These are phyloP conservation scores for Mythimna lalbum DNA, from an alignment of 2,888 invertebrate genomes.

Conservation along the genomic window DNA sequence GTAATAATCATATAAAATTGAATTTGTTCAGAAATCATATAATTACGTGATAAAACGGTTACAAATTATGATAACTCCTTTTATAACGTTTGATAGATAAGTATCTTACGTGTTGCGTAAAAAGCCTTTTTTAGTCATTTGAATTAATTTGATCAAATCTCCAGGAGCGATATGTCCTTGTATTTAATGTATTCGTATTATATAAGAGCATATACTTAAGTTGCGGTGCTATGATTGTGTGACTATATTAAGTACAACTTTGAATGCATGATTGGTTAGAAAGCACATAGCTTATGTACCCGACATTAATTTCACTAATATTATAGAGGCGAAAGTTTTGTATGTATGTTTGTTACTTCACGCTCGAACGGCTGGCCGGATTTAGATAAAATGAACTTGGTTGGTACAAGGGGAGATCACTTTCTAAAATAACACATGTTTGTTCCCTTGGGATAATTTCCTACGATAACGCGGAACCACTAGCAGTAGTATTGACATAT, in stretches of 20 bases:
- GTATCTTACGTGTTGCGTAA: slow-evolving; percentile 20
- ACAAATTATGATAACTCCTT: slow-evolving; percentile 49
- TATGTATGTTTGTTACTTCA: no score
- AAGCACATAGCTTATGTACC: no score
- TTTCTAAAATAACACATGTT: no score
- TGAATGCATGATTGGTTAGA: neutral
- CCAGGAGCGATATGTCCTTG: neutral
- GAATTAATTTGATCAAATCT: slow-evolving; percentile 37
- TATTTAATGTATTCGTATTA: slow-evolving; percentile 19
- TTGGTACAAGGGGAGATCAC: no score
- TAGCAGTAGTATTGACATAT: slow-evolving; percentile 18
- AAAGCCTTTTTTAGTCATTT: slow-evolving; percentile 25
- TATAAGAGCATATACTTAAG: slow-evolving; percentile 9
- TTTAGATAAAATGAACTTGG: no score
- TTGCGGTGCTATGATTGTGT: neutral
- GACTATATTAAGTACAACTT: neutral
- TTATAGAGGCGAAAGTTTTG: no score
- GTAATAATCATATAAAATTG: slow-evolving; percentile 64
- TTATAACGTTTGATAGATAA: slow-evolving; percentile 33
- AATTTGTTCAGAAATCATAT: slow-evolving; percentile 64
- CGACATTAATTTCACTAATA: neutral
- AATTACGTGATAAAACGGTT: slow-evolving; percentile 56
- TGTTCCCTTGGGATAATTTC: no score
- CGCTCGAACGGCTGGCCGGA: no score
- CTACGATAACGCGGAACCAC: no score